A percentile compares a stretch with the other conserved stretches of the same genome.
These are phyloP conservation scores for Harpegnathos saltator DNA, from an alignment of 1,140 invertebrate genomes.

Conservation along the genomic window DNA sequence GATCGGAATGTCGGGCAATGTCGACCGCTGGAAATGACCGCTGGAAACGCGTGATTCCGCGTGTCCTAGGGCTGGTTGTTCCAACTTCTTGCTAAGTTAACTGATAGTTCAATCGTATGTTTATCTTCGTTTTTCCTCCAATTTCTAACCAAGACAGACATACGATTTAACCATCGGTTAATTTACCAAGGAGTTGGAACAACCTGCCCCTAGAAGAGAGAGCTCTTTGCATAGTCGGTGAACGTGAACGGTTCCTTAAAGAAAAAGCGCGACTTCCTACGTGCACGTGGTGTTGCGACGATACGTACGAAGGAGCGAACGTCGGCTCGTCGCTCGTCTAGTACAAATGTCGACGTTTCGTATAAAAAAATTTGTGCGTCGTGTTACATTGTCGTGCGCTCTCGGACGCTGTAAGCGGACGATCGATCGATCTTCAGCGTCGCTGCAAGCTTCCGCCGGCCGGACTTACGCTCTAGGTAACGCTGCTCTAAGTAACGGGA, in stretches of 20 bases:
- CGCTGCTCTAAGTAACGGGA: background rate
- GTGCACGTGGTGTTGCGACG: constrained; percentile 6
- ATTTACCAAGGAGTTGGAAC: too few species aligned
- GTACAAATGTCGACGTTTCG: too few species aligned
- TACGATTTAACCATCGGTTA: too few species aligned
- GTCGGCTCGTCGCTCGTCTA: too few species aligned
- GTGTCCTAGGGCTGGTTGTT: too few species aligned
- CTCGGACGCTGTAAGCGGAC: background rate
- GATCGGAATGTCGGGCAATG: constrained; percentile 46
- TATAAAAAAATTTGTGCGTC: constrained; percentile 50
- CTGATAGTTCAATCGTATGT: too few species aligned
- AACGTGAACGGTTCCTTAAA: constrained; percentile 6
- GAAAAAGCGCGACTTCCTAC: constrained; percentile 25
- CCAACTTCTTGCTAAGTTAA: too few species aligned
- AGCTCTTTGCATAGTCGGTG: constrained; percentile 9
- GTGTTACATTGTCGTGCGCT: constrained; percentile 25
- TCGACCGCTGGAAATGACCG: constrained; percentile 8
- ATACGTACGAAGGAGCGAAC: background rate
- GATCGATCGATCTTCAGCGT: background rate
- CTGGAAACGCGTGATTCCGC: constrained; percentile 4
- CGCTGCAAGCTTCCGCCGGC: constrained; percentile 4
- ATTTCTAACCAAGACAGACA: too few species aligned
- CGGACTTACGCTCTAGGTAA: constrained; percentile 2
- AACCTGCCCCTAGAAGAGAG: too few species aligned
- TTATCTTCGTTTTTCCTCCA: too few species aligned